Evolutionary conservation across 2,888 invertebrate genomes (phyloP), one percentile per base, ranked within the genome.

Genomic region (Chaitophorus viminalis): DNA sequence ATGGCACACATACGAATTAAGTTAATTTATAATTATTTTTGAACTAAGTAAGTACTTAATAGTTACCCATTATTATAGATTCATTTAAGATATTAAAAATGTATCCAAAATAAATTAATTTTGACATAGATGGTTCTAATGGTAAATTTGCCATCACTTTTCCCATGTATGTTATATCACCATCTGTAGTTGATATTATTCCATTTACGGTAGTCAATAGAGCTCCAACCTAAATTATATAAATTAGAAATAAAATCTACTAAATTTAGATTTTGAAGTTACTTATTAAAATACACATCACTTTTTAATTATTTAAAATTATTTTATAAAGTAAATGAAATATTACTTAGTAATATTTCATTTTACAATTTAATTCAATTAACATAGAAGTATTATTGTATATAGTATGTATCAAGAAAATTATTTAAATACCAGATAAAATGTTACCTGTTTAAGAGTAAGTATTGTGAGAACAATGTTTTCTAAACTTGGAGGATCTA

Each of bases 111-210:
- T 97, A 93, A 88, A 99, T 95, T 21, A 99, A 92, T 90, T 98
- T 97, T 18, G 96, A 94, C 8, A 97, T 92, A 88, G 94, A 94
- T 52, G 97, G 95, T 91, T 98, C 96, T 0, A 99, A 91, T 0
- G 99, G 99, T 74, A 99, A 92, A 72, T 92, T 92, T 0, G 96
- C 94, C 95, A 98, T 95, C 0, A 98, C 93, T 17, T 93, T 93
- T 0, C 99, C 99, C 90, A 98, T 92, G 91, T 95, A 95, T 0
- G 98, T 98, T 77, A 99, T 91, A 89, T 97, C 96, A 0, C 98
- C 99, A 91, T 99, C 98, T 25, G 93, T 92, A 0, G 91, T 91
- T 87, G 92, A 90, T 91, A 93, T 93, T 36, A 91, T 91, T 0
- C 93, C 93, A 70, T 93, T 92, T 0, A 52, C 76, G 18, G 87